Percentiles rank a stretch among this genome's conserved stretches.
Conservation (phyloP, 1,140 invertebrate genomes). For the Melitaea cinxia region DNA sequence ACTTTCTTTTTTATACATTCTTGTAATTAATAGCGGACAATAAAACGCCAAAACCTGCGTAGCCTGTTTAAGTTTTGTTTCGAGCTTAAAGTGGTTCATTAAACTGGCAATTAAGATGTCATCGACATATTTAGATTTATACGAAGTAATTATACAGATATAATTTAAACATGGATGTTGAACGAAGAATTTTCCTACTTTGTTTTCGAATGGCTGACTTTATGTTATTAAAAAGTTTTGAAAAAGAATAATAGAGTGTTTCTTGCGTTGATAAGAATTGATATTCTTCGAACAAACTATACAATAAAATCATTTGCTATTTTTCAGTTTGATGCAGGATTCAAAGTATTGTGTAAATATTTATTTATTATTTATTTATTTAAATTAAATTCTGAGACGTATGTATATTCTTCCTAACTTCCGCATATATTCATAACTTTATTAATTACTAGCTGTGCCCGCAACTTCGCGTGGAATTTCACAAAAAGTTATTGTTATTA, state of each 20-base stretch:
- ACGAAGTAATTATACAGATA: conserved; percentile 66
- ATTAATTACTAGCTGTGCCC: too few species aligned
- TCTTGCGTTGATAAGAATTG: too few species aligned
- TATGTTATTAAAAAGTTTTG: background rate
- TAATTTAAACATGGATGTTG: conserved; percentile 70
- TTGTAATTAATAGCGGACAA: background rate
- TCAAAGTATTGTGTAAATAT: too few species aligned
- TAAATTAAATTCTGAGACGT: too few species aligned
- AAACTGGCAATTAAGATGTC: conserved; percentile 73
- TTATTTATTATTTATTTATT: too few species aligned
- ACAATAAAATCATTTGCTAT: too few species aligned
- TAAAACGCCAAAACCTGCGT: background rate
- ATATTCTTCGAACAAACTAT: too few species aligned
- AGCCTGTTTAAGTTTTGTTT: conserved; percentile 10
- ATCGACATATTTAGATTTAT: conserved; percentile 69
- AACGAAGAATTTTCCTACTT: conserved; percentile 36
- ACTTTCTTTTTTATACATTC: background rate
- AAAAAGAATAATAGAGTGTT: background rate
- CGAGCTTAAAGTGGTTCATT: conserved; percentile 32
- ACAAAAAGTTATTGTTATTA: too few species aligned
- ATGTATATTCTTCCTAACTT: too few species aligned
- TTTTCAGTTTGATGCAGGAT: too few species aligned
- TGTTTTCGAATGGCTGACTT: background rate
- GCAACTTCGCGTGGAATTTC: too few species aligned
- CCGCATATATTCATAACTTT: too few species aligned